phyloP scores from a whole-genome alignment of 2,797 vertebrate genomes.

The Margarornis squamiger region DNA sequence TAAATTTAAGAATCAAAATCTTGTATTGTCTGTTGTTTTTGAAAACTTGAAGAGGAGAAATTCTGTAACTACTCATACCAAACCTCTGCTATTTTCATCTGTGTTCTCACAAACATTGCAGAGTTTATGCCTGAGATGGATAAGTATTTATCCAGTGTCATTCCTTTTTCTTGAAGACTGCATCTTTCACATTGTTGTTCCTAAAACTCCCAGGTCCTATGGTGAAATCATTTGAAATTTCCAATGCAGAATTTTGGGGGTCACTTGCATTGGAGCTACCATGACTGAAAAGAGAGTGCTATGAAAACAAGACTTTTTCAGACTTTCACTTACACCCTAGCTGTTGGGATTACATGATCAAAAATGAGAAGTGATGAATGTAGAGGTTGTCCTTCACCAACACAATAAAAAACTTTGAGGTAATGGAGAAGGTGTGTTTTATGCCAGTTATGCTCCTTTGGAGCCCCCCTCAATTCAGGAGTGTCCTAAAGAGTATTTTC shows the following conservation, averaged over 20 bases:
- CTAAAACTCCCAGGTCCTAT: background rate
- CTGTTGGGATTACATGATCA: background rate
- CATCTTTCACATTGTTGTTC: background rate
- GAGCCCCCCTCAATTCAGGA: background rate
- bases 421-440: background rate
- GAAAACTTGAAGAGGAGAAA: constrained; percentile 73
- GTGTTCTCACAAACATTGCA: background rate
- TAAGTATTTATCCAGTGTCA: background rate
- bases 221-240: background rate
- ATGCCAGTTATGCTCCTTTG: background rate
- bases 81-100: constrained; percentile 4
- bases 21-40: constrained; percentile 83
- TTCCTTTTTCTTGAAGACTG: background rate
- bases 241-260: background rate
- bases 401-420: background rate
- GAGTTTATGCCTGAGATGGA: background rate
- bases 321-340: background rate
- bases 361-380: background rate
- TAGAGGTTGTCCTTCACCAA: background rate
- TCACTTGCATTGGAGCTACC: background rate
- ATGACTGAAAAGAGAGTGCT: background rate
- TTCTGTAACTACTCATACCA: constrained; percentile 75
- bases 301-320: background rate
- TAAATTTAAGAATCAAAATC: constrained; percentile 82
- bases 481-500: background rate